These are phyloP conservation scores for Drosophila rhopaloa DNA, from an alignment of 1,140 invertebrate species.

Conservation along the genomic window DNA sequence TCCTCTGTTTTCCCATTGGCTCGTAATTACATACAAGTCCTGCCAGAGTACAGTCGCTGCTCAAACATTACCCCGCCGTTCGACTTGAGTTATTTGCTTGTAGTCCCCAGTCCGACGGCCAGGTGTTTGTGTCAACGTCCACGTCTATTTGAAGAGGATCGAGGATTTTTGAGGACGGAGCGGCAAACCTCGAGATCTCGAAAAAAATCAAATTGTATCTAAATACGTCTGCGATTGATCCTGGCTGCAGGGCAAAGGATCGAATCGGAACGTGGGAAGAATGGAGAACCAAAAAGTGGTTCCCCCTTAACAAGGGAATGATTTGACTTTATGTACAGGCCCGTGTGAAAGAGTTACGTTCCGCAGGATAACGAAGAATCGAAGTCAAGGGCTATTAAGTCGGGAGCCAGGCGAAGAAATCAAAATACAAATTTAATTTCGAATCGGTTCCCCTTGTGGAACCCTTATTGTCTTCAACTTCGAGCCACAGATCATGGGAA, in stretches of 20 bases:
- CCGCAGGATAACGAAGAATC: conserved; percentile 53
- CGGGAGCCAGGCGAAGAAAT: conserved; percentile 25
- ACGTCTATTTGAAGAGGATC: conserved; percentile 70
- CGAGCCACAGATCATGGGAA: conserved; percentile 29
- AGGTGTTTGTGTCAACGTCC: conserved; percentile 74
- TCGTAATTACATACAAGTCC: conserved; percentile 48
- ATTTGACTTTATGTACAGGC: neutral
- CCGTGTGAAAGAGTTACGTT: conserved; percentile 51
- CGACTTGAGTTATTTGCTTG: conserved; percentile 44
- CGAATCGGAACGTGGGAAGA: conserved; percentile 63
- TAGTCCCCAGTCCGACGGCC: conserved; percentile 39
- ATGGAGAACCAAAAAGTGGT: conserved; percentile 26
- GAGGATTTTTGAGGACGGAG: conserved; percentile 3
- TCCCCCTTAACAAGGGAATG: neutral
- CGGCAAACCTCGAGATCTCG: conserved; percentile 33
- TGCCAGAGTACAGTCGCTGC: conserved; percentile 12
- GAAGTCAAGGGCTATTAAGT: conserved; percentile 68
- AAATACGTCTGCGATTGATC: conserved; percentile 52
- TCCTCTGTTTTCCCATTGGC: conserved; percentile 4
- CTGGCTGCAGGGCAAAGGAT: conserved; percentile 42
- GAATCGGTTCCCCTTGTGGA: conserved; percentile 14
- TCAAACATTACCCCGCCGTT: conserved; percentile 20
- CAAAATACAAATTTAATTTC: conserved; percentile 57
- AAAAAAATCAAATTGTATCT: conserved; percentile 66
- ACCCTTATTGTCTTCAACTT: neutral